Percentiles rank a stretch among this genome's conserved stretches.
These are phyloP conservation scores for Anastrepha obliqua DNA, from an alignment of 1,140 invertebrate genomes.

Conservation along the genomic window DNA sequence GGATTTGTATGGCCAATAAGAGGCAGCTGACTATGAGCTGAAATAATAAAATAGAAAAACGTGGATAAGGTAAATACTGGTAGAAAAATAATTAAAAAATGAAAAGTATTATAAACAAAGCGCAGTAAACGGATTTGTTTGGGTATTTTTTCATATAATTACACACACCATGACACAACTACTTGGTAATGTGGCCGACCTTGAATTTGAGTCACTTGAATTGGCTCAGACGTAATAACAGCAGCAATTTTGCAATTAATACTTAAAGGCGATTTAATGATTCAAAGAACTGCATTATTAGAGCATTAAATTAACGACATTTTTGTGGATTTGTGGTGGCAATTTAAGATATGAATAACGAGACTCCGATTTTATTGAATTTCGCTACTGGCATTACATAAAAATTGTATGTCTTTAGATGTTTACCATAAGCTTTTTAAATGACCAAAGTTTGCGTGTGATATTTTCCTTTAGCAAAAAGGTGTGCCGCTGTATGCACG, in stretches of 20 bases:
- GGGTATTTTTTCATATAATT: background rate
- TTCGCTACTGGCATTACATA: no score
- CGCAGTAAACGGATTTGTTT: background rate
- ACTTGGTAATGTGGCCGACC: background rate
- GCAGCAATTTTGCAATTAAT: background rate
- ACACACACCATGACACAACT: background rate
- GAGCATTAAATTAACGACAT: background rate
- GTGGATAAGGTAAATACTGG: background rate
- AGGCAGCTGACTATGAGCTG: conserved; percentile 54
- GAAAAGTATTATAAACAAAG: background rate
- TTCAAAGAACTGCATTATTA: background rate
- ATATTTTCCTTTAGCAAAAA: no score
- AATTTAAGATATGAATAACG: background rate
- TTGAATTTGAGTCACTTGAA: conserved; percentile 7
- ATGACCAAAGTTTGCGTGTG: no score
- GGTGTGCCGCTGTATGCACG: no score
- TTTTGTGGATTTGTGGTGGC: background rate
- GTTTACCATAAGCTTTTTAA: no score
- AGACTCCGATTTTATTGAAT: no score
- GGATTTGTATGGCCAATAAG: conserved; percentile 24
- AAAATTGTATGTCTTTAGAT: no score
- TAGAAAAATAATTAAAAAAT: no score
- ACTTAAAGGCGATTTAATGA: background rate
- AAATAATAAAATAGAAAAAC: background rate
- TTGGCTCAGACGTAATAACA: background rate